Base-by-base conservation (phyloP, 2,888 invertebrate genomes). In the Keiferia lycopersicella region DNA sequence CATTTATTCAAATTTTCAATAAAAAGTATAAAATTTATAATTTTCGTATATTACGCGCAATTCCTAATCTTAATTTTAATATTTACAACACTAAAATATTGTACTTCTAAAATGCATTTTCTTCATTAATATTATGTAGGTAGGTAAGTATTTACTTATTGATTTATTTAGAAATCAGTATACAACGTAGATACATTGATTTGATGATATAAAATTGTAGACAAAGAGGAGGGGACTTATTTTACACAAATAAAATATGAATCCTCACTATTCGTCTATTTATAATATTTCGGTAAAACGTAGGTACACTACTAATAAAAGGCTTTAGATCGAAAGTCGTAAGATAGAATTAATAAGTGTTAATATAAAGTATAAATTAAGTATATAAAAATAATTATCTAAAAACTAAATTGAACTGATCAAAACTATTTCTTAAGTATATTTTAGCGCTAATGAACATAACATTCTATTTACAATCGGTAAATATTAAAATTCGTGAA, bases 181-280 rank as follows among this genome's bases (percentile, higher is more conserved):
- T 6, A 10, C 4, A 34, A 34, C 4, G 34, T 34, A 34, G 3
- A 26, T 26, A 6, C 6, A 26, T 26, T 26, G 8, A 4, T 34
- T 34, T 34, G 34, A 7, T 10, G 6, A 10, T 34, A 34, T 7
- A 34, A 34, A 34, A 34, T 1, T 34, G 34, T 34, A 73, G 87
- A 84, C 91, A 87, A 87, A 87, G 65, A 78, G 92, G 83, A 92
- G 92, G 87, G 89, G 86, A 79, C 69, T 81, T 84, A 91, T 92
- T 92, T 91, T 87, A 67, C 65, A 61, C 45, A 61, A 71, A 70
- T 74, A 87, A 91, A 92, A 91, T 92, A 88, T 79, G 79, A 84
- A 85, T 92, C 91, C 91, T 92, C 91, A 67, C 91, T 81, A 81
- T 86, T 85, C 81, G 89, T 89, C 86, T 51, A 85, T 59, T 22